These are phyloP conservation scores for Actinernus sp. DNA, from an alignment of 92 coral and sea anemone genomes.

Conservation along the genomic window DNA sequence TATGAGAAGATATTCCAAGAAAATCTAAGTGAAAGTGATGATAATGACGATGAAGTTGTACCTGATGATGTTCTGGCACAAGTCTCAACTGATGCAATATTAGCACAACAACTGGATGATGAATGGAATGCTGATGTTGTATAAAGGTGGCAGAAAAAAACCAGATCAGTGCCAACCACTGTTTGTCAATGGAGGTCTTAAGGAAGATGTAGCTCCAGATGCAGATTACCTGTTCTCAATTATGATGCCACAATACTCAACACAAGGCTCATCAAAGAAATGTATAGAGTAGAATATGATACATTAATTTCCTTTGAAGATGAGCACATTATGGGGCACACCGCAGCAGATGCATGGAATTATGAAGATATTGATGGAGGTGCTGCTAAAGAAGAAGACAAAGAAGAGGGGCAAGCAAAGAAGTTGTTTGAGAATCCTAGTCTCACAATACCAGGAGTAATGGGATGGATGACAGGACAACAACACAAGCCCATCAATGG, in stretches of 20 bases:
- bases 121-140: no score
- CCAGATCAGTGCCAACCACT: constrained; percentile 51
- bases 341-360: constrained; percentile 22
- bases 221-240: constrained; percentile 56
- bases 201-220: constrained; percentile 41
- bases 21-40: no score
- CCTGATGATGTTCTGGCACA: no score
- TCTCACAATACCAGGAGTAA: constrained; percentile 52
- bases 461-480: constrained; percentile 69
- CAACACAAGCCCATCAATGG: constrained; percentile 66
- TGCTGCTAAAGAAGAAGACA: background rate
- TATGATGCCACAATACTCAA: constrained; percentile 43
- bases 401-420: constrained; percentile 10
- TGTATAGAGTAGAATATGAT: constrained; percentile 37
- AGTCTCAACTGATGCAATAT: no score
- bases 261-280: no score
- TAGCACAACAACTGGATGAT: no score
- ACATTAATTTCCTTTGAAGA: constrained; percentile 42
- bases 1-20: no score
- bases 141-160: constrained; percentile 24
- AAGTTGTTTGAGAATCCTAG: constrained; percentile 50
- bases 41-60: no score
- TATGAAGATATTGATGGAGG: background rate
- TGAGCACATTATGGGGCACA: constrained; percentile 32
- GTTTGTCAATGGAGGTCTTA: constrained; percentile 52